Conservation (phyloP, 2,797 vertebrate genomes). For the Pseudopleuronectes americanus region DNA sequence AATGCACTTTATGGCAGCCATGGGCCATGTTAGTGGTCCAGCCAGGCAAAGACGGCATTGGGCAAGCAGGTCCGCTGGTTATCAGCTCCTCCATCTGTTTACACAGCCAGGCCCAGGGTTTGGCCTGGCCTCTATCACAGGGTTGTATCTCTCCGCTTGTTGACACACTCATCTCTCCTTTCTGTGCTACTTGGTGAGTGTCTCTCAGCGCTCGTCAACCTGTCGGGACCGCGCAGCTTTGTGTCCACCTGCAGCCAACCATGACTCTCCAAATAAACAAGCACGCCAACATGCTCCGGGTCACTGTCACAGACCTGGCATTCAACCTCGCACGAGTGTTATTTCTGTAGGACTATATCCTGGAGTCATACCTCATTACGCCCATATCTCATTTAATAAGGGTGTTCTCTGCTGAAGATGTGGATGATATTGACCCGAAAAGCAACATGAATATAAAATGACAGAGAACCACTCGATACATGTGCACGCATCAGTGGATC, state of each 20-base stretch:
- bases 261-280: conserved; percentile 62
- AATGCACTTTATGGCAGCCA: conserved; percentile 5
- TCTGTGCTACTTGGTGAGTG: conserved; percentile 66
- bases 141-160: conserved; percentile 64
- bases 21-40: conserved; percentile 24
- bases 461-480: conserved; percentile 26
- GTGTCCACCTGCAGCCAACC: conserved; percentile 50
- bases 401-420: background rate
- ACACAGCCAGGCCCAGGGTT: conserved; percentile 63
- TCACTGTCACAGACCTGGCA: conserved; percentile 42
- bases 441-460: conserved; percentile 46
- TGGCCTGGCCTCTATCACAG: conserved; percentile 60
- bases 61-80: conserved; percentile 38
- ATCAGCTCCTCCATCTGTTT: conserved; percentile 73
- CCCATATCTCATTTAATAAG: conserved; percentile 7
- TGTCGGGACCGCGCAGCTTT: conserved; percentile 14
- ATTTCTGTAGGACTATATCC: background rate
- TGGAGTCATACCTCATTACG: conserved; percentile 11
- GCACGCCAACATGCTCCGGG: conserved; percentile 34
- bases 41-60: conserved; percentile 8
- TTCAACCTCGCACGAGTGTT: background rate
- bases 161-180: conserved; percentile 68
- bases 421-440: conserved; percentile 22
- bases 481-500: conserved; percentile 18
- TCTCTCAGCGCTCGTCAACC: conserved; percentile 41